A percentile compares a stretch with the other conserved stretches of the same genome.
phyloP scores from a whole-genome alignment of 2,888 invertebrate genomes.

The Oxyteleia sp. region DNA sequence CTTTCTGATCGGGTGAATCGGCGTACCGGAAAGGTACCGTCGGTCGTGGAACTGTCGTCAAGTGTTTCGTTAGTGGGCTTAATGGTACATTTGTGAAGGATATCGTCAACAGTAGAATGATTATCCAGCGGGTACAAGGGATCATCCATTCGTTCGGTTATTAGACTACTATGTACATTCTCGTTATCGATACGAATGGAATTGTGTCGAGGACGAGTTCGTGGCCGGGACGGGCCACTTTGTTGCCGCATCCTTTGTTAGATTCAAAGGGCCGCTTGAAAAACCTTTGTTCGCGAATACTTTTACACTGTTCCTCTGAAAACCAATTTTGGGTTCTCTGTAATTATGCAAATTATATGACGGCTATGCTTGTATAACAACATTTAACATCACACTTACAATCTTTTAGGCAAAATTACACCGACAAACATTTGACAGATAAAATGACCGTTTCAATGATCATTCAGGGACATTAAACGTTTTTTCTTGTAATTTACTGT shows the following conservation, averaged over 20 bases:
- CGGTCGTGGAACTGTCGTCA: conserved; percentile 59
- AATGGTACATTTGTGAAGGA: conserved; percentile 75
- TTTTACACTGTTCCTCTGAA: no score
- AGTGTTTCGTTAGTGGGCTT: conserved; percentile 74
- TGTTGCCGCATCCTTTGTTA: conserved; percentile 81
- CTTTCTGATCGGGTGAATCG: conserved; percentile 85
- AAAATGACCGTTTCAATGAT: no score
- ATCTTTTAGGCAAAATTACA: no score
- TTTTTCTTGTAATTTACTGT: no score
- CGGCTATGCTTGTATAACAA: no score
- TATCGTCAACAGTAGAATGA: conserved; percentile 75
- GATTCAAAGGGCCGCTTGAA: conserved; percentile 63
- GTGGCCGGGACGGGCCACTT: conserved; percentile 78
- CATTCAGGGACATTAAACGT: no score
- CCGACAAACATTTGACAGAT: no score
- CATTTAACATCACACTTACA: no score
- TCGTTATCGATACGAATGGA: conserved; percentile 77
- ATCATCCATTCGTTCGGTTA: conserved; percentile 77
- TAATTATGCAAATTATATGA: no score
- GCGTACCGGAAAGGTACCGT: conserved; percentile 49
- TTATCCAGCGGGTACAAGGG: conserved; percentile 76
- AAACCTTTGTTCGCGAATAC: no score
- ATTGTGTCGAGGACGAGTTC: conserved; percentile 80
- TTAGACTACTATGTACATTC: conserved; percentile 77
- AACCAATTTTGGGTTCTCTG: no score